These are phyloP conservation scores for Siphlonurus alternatus DNA, from an alignment of 2,888 invertebrate species.

Conservation along the genomic window DNA sequence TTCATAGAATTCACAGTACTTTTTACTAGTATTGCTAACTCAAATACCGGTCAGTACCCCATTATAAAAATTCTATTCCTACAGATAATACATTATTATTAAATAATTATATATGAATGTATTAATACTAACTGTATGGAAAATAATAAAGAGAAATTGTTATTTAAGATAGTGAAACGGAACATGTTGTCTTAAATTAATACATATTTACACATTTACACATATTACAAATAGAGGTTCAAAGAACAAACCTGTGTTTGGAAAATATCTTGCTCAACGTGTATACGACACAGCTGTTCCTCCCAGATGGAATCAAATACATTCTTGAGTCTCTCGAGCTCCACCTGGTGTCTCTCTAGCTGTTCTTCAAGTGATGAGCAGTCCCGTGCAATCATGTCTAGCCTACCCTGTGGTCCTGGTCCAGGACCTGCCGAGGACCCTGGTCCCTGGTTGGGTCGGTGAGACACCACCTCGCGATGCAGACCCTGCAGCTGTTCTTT, in stretches of 20 bases:
- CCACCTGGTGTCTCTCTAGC: slow-evolving; percentile 39
- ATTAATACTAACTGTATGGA: too few species aligned
- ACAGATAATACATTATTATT: too few species aligned
- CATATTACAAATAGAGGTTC: too few species aligned
- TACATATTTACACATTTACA: too few species aligned
- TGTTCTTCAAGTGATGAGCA: slow-evolving; percentile 41
- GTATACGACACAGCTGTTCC: slow-evolving; percentile 49
- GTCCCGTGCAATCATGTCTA: slow-evolving; percentile 36
- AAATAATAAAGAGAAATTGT: too few species aligned
- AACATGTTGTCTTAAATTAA: too few species aligned
- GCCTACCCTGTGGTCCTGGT: slow-evolving; percentile 11
- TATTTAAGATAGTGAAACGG: too few species aligned
- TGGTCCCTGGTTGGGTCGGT: neutral
- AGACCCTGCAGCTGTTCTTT: slow-evolving; percentile 48
- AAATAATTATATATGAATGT: too few species aligned
- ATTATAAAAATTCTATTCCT: too few species aligned
- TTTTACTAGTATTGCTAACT: too few species aligned
- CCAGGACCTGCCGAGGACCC: slow-evolving; percentile 5
- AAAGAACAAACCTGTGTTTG: slow-evolving; percentile 31
- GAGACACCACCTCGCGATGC: slow-evolving; percentile 40
- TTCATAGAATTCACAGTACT: too few species aligned
- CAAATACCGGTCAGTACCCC: too few species aligned
- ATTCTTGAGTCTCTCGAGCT: slow-evolving; percentile 38
- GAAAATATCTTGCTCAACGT: slow-evolving; percentile 51
- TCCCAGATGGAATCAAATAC: slow-evolving; percentile 52